Percentiles rank a stretch among this genome's conserved stretches.
Conservation (phyloP, 2,888 invertebrate genomes). For the Hololepta plana region DNA sequence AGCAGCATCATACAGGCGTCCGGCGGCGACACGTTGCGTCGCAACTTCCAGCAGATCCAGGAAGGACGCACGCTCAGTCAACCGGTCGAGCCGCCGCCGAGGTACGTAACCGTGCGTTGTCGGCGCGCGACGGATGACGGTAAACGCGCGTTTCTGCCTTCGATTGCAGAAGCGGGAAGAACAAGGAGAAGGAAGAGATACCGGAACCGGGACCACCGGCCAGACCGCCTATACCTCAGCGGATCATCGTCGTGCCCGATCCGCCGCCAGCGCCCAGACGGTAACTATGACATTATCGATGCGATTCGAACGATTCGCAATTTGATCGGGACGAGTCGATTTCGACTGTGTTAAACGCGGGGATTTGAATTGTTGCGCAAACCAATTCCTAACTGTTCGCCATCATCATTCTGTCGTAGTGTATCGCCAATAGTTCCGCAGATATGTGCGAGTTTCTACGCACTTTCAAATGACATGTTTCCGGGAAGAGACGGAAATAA, state of each 20-base stretch:
- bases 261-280: constrained; percentile 41
- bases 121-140: background rate
- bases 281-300: constrained; percentile 35
- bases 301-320: too few relatives aligned
- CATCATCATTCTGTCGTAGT: too few relatives aligned
- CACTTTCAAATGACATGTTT: too few relatives aligned
- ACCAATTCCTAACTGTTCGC: too few relatives aligned
- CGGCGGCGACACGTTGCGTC: constrained; percentile 86
- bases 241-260: constrained; percentile 82
- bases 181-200: constrained; percentile 37
- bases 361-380: too few relatives aligned
- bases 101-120: constrained; percentile 13
- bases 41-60: constrained; percentile 97
- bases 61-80: constrained; percentile 49
- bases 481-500: too few relatives aligned
- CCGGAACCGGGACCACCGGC: constrained; percentile 78
- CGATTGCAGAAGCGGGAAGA: constrained; percentile 20
- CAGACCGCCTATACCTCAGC: constrained; percentile 75
- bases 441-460: too few relatives aligned
- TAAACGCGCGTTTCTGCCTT: constrained; percentile 3
- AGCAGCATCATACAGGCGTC: constrained; percentile 83
- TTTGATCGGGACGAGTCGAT: too few relatives aligned
- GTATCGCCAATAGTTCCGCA: too few relatives aligned
- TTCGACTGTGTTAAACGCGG: too few relatives aligned
- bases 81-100: constrained; percentile 36